Evolutionary conservation across 2,113 vertebrate genomes (phyloP).

Genomic region (Sylvilagus bachmani): DNA sequence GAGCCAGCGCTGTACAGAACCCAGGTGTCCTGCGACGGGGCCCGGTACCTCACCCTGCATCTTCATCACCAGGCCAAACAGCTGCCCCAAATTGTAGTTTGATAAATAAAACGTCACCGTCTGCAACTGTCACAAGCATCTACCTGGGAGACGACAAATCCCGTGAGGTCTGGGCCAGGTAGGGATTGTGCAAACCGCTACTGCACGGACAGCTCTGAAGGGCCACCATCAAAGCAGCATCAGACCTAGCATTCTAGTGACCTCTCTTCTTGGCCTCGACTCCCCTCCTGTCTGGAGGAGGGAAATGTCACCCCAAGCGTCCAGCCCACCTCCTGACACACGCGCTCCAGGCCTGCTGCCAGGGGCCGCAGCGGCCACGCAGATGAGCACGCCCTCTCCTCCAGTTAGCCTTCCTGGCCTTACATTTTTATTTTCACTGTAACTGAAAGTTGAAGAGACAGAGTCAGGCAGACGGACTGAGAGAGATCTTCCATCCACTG

Average conservation of each 20-base stretch:
- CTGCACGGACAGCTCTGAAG: neutral
- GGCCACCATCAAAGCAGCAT: too few species aligned
- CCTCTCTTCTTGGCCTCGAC: neutral
- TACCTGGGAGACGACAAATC: too few species aligned
- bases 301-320: neutral
- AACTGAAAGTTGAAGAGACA: too few species aligned
- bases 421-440: too few species aligned
- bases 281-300: neutral
- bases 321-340: too few species aligned
- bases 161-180: neutral
- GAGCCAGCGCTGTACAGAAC: too few species aligned
- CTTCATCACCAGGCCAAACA: too few species aligned
- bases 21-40: too few species aligned
- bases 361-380: rapidly evolving
- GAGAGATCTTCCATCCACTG: too few species aligned
- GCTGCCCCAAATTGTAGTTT: neutral
- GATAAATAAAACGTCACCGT: neutral
- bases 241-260: neutral
- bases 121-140: neutral
- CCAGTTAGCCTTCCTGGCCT: too few species aligned
- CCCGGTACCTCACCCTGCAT: too few species aligned
- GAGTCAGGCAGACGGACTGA: too few species aligned
- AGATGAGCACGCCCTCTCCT: neutral
- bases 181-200: neutral
- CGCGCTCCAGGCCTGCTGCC: neutral